A percentile compares a stretch with the other conserved stretches of the same genome.
Evolutionary conservation across 2,797 vertebrate genomes (phyloP).

Genomic region (Tapirus indicus): DNA sequence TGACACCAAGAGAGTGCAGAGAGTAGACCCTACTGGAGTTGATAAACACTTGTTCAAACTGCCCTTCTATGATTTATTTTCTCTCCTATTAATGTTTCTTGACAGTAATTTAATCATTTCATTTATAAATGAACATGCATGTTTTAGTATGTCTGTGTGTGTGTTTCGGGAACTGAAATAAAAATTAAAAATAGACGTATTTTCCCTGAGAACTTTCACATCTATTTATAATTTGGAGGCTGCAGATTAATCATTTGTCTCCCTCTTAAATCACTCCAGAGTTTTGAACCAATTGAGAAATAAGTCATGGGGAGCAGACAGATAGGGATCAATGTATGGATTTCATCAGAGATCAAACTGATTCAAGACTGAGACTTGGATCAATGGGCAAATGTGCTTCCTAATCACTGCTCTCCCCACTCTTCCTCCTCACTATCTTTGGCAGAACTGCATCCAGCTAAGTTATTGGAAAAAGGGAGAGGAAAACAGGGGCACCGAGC

Average conservation of each 20-base stretch:
- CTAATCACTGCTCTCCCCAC: neutral
- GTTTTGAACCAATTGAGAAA: neutral
- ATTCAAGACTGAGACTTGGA: neutral
- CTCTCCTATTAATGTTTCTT: neutral
- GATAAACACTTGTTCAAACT: neutral
- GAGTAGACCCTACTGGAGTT: neutral
- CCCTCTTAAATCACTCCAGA: neutral
- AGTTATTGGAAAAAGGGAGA: neutral
- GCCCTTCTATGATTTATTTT: neutral
- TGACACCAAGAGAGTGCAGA: neutral
- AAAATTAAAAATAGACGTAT: neutral
- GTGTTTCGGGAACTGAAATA: neutral
- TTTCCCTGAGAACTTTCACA: neutral
- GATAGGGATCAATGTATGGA: neutral
- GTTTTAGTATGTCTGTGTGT: neutral
- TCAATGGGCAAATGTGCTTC: neutral
- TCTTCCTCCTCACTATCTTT: neutral
- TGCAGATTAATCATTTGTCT: neutral
- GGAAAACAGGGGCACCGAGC: neutral
- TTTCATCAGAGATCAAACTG: neutral
- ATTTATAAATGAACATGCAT: neutral
- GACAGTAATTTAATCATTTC: neutral
- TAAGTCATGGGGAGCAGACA: neutral
- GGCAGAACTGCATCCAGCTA: neutral
- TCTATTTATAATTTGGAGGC: neutral